Evolutionary conservation across 2,888 invertebrate species (phyloP), one percentile per base, ranked within the genome.

Genomic region (Drosophila ustulata): DNA sequence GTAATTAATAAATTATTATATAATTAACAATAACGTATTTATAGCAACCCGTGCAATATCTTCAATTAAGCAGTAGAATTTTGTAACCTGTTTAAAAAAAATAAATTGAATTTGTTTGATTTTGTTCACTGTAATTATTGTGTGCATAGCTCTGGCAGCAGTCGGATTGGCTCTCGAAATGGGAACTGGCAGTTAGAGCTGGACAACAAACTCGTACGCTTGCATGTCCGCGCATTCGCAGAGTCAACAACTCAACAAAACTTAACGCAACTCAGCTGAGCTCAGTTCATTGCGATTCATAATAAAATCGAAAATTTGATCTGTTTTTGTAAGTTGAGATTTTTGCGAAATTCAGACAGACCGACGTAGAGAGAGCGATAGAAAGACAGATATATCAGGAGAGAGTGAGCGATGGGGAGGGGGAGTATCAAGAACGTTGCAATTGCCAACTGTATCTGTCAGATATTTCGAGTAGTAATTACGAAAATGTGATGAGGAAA

Each of bases 281-380:
- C 18, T 49, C 59, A 63, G 63, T 77, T 83, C 84, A 80, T 89
- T 71, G 66, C 82, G 75, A 87, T 84, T 84, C 84, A 87, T 78
- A 84, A 89, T 84, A 89, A 84, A 87, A 78, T 69, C 69, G 78
- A 67, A 76, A 88, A 86, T 80, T 80, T 73, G 86, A 86, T 86
- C 88, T 86, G 86, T 89, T 86, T 89, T 89, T 88, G 86, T 88
- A 86, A 86, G 80, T 74, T 89, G 86, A 86, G 86, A 88, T 78
- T 57, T 85, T 89, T 73, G 75, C 80, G 71, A 80, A 82, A 84
- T 49, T 49, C 62, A 59, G 57, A 61, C 64, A 66, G 68, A 68
- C 71, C 68, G 56, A 50, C 62, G 64, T 66, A 68, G 69, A 70
- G 56, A 50, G 58, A 64, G 18, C 56, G 45, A 53, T n/a, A 49